Evolutionary conservation across 1,140 invertebrate genomes (phyloP).

Genomic region (Calycopis cecrops): DNA sequence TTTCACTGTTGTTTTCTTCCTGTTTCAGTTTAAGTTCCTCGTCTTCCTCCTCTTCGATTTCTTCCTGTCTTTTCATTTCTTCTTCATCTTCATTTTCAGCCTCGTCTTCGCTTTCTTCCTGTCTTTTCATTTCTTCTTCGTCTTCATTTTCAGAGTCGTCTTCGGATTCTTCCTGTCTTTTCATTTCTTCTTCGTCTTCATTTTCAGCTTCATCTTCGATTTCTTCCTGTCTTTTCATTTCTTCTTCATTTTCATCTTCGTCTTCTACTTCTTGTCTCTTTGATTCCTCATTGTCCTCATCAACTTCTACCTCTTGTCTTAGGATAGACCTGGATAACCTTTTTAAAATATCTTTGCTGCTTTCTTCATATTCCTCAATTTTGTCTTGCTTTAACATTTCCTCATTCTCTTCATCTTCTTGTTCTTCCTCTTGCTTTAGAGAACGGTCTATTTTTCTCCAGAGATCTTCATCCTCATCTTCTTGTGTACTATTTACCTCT

Average conservation of each 20-base stretch:
- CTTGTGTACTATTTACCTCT: slow-evolving; percentile 12
- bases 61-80: slow-evolving; percentile 16
- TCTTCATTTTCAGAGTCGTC: slow-evolving; percentile 15
- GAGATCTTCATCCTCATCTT: slow-evolving; percentile 17
- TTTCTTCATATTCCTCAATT: slow-evolving; percentile 12
- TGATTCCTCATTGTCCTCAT: slow-evolving; percentile 17
- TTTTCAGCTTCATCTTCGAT: slow-evolving; percentile 17
- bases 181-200: slow-evolving; percentile 17
- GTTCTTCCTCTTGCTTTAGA: slow-evolving; percentile 17
- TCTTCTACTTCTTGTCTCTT: slow-evolving; percentile 15
- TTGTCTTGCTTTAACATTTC: slow-evolving; percentile 19
- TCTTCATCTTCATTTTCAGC: slow-evolving; percentile 19
- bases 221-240: slow-evolving; percentile 15
- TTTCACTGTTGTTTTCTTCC: too few species aligned
- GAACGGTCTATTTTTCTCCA: too few species aligned
- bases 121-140: slow-evolving; percentile 1
- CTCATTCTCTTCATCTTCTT: slow-evolving; percentile 21
- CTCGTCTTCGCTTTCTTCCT: slow-evolving; percentile 17
- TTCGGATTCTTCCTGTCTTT: slow-evolving; percentile 15
- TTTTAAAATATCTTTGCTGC: slow-evolving; percentile 12
- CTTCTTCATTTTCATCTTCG: slow-evolving; percentile 21
- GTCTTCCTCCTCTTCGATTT: slow-evolving; percentile 19
- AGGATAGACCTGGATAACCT: not conserved
- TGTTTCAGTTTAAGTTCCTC: too few species aligned
- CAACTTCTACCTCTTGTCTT: slow-evolving; percentile 15